A percentile compares a stretch with the other conserved stretches of the same genome.
phyloP scores from a whole-genome alignment of 2,888 invertebrate genomes.

The Apodemia mormo region DNA sequence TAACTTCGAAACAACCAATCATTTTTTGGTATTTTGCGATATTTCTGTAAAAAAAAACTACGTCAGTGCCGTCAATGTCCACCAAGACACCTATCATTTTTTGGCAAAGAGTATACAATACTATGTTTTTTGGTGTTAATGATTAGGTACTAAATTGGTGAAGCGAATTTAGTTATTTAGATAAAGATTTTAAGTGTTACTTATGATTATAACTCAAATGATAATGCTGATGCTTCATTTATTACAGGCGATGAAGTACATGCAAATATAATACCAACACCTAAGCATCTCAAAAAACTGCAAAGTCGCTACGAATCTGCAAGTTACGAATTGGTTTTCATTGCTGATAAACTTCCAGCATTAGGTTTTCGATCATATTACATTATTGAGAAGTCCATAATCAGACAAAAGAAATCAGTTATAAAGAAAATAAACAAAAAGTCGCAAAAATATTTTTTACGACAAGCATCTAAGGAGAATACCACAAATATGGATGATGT shows the following conservation, averaged over 20 bases:
- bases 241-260: slow-evolving; percentile 62
- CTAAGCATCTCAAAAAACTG: slow-evolving; percentile 71
- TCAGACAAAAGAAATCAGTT: slow-evolving; percentile 37
- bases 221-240: not conserved
- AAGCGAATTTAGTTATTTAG: too few relatives aligned
- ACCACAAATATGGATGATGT: slow-evolving; percentile 34
- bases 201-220: not conserved
- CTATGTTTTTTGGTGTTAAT: too few relatives aligned
- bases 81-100: too few relatives aligned
- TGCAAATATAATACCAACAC: slow-evolving; percentile 83
- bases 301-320: not conserved
- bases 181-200: too few relatives aligned
- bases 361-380: slow-evolving; percentile 86
- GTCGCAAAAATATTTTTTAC: slow-evolving; percentile 45
- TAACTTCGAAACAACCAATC: too few relatives aligned
- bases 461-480: slow-evolving; percentile 45
- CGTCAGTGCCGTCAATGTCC: too few relatives aligned
- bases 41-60: too few relatives aligned
- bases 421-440: slow-evolving; percentile 48
- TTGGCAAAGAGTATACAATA: too few relatives aligned
- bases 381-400: slow-evolving; percentile 45
- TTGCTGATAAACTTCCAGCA: slow-evolving; percentile 84
- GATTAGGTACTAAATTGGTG: too few relatives aligned
- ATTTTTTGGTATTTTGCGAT: too few relatives aligned
- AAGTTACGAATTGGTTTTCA: slow-evolving; percentile 86